phyloP scores from a whole-genome alignment of 2,797 vertebrate species.

The Peromyscus attwateri region DNA sequence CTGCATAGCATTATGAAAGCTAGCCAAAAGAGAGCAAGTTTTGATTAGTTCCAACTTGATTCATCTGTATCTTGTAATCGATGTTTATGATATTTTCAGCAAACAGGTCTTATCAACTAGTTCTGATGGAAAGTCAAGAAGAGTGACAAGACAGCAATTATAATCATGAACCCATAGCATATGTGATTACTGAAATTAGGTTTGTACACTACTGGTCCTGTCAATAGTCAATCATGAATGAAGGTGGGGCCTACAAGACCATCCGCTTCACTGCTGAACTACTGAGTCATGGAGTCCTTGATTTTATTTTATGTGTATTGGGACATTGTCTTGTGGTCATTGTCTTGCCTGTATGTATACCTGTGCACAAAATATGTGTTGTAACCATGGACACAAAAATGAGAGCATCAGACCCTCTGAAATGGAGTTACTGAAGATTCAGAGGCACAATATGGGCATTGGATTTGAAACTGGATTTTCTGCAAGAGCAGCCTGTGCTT shows the following conservation, averaged over 20 bases:
- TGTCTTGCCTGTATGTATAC: background rate
- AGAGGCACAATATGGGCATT: too few species aligned
- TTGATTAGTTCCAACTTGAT: background rate
- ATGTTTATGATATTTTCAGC: background rate
- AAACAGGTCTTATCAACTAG: background rate
- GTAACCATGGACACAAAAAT: background rate
- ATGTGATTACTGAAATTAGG: background rate
- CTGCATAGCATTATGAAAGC: background rate
- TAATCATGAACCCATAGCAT: background rate
- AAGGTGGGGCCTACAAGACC: too few species aligned
- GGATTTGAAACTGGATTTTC: background rate
- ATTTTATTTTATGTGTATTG: background rate
- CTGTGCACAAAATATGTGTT: too few species aligned
- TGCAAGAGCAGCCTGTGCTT: background rate
- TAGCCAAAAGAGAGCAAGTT: background rate
- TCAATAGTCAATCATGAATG: background rate
- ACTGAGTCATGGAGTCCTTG: background rate
- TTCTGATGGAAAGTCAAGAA: background rate
- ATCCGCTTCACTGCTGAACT: background rate
- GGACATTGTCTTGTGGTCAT: background rate
- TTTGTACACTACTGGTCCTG: background rate
- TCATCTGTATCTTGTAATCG: background rate
- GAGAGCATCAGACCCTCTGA: background rate
- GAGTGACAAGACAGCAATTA: background rate
- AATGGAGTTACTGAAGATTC: too few species aligned